phyloP scores from a whole-genome alignment of 2,113 vertebrate genomes.

The Corydoras maculifer region DNA sequence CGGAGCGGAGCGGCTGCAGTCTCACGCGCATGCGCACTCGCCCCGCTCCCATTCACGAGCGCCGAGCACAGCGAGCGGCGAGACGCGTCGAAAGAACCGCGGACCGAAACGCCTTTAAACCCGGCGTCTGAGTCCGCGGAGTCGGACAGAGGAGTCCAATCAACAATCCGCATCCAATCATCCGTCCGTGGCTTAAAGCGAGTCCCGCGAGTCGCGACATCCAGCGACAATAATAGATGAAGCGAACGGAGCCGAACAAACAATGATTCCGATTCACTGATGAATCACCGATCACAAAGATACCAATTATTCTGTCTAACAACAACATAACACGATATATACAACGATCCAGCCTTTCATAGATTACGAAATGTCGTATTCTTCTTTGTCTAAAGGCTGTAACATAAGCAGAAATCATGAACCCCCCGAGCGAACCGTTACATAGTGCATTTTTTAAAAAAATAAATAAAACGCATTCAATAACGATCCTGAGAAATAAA shows the following conservation, averaged over 20 bases:
- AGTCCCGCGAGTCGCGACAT: background rate
- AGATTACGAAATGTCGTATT: too few species aligned
- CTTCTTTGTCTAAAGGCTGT: too few species aligned
- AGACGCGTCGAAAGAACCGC: background rate
- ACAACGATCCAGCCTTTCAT: too few species aligned
- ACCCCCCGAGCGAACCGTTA: too few species aligned
- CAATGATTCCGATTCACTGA: background rate
- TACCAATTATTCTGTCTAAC: too few species aligned
- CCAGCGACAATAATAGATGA: background rate
- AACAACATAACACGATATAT: too few species aligned
- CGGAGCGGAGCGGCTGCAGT: constrained; percentile 60
- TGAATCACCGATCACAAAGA: background rate
- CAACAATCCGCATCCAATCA: background rate
- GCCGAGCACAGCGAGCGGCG: background rate
- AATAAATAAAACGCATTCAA: too few species aligned
- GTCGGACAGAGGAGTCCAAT: background rate
- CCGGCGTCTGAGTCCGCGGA: background rate
- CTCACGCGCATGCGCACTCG: constrained; percentile 46
- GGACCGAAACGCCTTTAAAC: background rate
- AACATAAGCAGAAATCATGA: too few species aligned
- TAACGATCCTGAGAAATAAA: too few species aligned
- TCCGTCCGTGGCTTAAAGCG: background rate
- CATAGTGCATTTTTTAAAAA: too few species aligned
- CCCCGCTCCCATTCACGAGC: constrained; percentile 23
- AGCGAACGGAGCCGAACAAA: background rate